A percentile compares a stretch with the other conserved stretches of the same genome.
Evolutionary conservation across 2,888 invertebrate genomes (phyloP).

Genomic region (Conus canariensis): DNA sequence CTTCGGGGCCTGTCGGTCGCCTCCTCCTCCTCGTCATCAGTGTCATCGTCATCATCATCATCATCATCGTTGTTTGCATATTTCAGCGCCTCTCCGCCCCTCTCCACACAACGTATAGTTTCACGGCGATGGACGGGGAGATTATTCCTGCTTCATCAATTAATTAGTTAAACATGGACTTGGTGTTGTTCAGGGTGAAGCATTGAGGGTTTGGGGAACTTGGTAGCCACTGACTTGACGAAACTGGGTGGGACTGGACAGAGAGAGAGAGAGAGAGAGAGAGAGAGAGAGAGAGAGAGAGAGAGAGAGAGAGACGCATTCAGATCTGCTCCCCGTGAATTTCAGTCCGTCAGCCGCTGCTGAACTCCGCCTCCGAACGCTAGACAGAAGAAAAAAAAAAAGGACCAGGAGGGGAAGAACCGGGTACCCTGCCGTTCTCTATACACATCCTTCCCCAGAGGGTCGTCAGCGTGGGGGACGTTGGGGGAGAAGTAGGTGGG

Average conservation of each 20-base stretch:
- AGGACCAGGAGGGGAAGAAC: not conserved
- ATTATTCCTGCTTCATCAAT: too few relatives aligned
- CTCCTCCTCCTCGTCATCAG: not conserved
- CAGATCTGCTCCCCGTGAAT: not conserved
- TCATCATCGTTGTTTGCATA: not conserved
- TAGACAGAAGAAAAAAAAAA: not conserved
- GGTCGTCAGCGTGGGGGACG: not conserved
- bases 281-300: slow-evolving; percentile 6
- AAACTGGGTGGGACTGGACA: not conserved
- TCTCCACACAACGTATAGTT: not conserved
- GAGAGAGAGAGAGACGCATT: not conserved
- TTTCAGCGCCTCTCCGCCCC: slow-evolving; percentile 1
- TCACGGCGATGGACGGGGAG: not conserved
- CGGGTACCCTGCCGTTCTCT: not conserved
- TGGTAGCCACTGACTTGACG: not conserved
- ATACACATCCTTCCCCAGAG: too few relatives aligned
- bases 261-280: not conserved
- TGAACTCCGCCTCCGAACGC: not conserved
- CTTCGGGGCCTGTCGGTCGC: too few relatives aligned
- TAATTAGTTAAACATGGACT: too few relatives aligned
- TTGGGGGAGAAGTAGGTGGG: not conserved
- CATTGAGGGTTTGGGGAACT: too few relatives aligned
- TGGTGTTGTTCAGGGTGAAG: too few relatives aligned
- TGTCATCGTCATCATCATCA: not conserved
- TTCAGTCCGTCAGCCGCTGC: not conserved